Conservation (phyloP, 2,113 vertebrate genomes). For the Limanda limanda region DNA sequence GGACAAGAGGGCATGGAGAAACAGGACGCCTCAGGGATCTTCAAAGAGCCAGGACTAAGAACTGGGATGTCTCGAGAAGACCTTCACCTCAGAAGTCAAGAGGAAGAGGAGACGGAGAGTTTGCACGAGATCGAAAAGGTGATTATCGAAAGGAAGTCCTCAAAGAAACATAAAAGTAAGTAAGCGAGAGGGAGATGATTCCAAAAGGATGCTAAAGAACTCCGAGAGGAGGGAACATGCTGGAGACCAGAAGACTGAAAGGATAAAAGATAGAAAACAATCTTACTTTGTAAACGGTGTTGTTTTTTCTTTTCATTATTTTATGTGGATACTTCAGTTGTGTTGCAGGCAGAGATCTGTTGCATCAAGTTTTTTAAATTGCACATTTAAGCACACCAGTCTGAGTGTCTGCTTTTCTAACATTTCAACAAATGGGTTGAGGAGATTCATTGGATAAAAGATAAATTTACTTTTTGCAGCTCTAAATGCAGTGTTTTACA, state of each 20-base stretch:
- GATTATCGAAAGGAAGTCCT: conserved; percentile 45
- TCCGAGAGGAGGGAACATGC: conserved; percentile 8
- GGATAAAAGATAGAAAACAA: background rate
- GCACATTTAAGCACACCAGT: background rate
- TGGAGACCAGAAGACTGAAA: conserved; percentile 29
- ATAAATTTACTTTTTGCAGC: background rate
- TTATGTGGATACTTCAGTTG: background rate
- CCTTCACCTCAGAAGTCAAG: conserved; percentile 20
- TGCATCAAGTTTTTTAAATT: background rate
- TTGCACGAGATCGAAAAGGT: conserved; percentile 31
- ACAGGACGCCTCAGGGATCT: conserved; percentile 32
- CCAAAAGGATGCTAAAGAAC: conserved; percentile 13
- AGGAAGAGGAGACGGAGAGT: conserved; percentile 15
- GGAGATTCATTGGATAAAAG: background rate
- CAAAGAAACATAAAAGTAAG: conserved; percentile 62
- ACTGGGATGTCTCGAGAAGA: conserved; percentile 28
- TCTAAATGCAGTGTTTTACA: conserved; percentile 2
- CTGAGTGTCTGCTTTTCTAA: background rate
- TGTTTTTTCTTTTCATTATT: conserved; percentile 10
- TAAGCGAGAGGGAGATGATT: conserved; percentile 19
- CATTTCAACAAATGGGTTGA: background rate
- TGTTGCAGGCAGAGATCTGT: background rate
- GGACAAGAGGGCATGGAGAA: conserved; percentile 10
- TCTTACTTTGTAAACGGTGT: conserved; percentile 4
- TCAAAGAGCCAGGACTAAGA: conserved; percentile 35